Base-by-base conservation (phyloP, 2,888 invertebrate species). In the Erpobdella octoculata region DNA sequence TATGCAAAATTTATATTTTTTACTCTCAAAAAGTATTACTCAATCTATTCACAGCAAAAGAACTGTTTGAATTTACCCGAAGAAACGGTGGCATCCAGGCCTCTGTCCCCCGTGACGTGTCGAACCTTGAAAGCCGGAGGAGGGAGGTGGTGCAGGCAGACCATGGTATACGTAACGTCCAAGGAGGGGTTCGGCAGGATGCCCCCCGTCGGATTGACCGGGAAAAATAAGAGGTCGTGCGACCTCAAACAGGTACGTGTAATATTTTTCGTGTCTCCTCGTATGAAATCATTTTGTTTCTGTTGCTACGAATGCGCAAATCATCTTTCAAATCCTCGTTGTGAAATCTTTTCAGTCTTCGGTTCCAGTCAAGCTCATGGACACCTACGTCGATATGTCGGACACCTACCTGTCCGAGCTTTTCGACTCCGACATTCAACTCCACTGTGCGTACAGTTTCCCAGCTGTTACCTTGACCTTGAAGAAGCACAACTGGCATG, bases 361-460 rank as follows among this genome's bases (percentile, higher is more conserved):
- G 5, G 69, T 69, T n/a, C 69, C 69, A 12, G 15, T 15, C 18
- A 48, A 48, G 31, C 36, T 69, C 6, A 2, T 58, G 31, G 58
- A 58, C 5, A n/a, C 31, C 58, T 69, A 58, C 58, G n/a, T 69
- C 5, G 53, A 25, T n/a, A 48, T 69, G 53, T 48, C 68, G 1
- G 31, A 68, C n/a, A 15, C 68, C 6, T 28, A 25, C 25, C 31
- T 68, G 21, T 68, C 68, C 3, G 31, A 68, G 31, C 18, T 38
- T 12, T 46, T 48, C 68, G 68, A 68, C 31, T 68, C 68, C 5
- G 68, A 68, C 21, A 68, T 46, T 12, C 68, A 68, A 68, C 68
- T 38, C 9, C n/a, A 46, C 18, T 69, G 69, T 58, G 53, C 69
- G 1, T 69, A 65, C 58, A 36, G 21, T 31, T 71, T 67, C 35